Conservation (phyloP, 2,113 vertebrate genomes). For the Callocephalon fimbriatum region DNA sequence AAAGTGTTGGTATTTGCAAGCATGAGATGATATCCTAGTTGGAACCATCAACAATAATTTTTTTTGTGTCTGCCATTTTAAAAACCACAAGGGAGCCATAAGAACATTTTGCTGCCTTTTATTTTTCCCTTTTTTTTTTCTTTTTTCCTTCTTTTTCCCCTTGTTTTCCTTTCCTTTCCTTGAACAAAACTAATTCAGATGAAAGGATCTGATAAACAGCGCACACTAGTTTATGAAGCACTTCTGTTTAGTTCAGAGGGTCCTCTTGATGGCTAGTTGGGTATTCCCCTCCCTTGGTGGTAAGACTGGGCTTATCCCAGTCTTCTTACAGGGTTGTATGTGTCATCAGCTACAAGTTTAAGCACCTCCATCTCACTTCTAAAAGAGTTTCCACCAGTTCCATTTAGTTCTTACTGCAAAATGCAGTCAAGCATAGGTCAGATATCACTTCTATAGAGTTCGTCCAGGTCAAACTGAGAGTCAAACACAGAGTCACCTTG, state of each 20-base stretch:
- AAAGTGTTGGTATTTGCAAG: background rate
- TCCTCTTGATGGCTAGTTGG: background rate
- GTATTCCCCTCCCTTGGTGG: background rate
- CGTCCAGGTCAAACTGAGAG: background rate
- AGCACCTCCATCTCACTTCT: background rate
- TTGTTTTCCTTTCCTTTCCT: too few relatives aligned
- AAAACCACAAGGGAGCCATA: background rate
- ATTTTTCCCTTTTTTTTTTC: too few relatives aligned
- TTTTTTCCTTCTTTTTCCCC: accelerated
- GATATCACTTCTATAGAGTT: background rate
- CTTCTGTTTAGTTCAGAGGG: background rate
- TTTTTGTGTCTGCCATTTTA: background rate
- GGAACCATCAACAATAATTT: background rate
- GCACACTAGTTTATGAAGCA: background rate
- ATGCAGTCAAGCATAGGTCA: background rate
- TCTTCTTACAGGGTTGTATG: background rate
- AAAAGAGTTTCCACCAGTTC: background rate
- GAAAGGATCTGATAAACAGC: background rate
- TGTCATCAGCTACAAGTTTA: background rate
- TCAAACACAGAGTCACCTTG: accelerated
- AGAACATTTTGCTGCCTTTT: background rate
- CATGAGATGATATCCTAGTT: background rate
- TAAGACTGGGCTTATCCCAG: accelerated
- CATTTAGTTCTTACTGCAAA: background rate
- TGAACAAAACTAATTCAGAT: background rate